Conservation (phyloP, 2,888 invertebrate species). For the Microctonus brassicae region DNA sequence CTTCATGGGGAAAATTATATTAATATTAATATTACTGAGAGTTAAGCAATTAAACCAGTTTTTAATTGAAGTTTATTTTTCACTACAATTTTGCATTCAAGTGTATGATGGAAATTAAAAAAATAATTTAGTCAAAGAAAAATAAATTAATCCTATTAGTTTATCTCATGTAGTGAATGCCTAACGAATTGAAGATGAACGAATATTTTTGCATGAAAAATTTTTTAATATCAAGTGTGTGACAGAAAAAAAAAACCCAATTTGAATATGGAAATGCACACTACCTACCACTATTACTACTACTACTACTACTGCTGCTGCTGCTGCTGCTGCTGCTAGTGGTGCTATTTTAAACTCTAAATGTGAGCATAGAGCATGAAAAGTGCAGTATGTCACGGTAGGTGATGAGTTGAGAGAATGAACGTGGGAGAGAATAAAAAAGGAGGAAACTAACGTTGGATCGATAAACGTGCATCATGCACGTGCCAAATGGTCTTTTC, state of each 20-base stretch:
- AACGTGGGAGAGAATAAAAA: neutral
- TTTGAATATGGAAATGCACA: constrained; percentile 22
- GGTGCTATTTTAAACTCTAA: neutral
- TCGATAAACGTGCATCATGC: constrained; percentile 40
- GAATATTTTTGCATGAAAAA: constrained; percentile 24
- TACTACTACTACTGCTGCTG: neutral
- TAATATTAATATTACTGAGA: neutral
- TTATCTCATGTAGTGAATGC: neutral
- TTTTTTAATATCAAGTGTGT: constrained; percentile 26
- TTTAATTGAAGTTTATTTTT: neutral
- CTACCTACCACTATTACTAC: neutral
- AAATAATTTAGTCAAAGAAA: neutral
- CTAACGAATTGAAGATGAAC: constrained; percentile 5
- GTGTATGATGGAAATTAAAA: neutral
- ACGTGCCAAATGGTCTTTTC: constrained; percentile 43
- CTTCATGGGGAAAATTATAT: neutral
- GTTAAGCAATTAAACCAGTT: neutral
- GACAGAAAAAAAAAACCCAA: constrained; percentile 29
- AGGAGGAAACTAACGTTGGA: constrained; percentile 12
- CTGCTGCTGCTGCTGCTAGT: neutral
- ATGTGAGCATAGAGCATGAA: constrained; percentile 26
- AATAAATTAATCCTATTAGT: neutral
- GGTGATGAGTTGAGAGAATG: neutral
- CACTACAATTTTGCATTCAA: neutral
- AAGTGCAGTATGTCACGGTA: constrained; percentile 36